Percentiles rank a stretch among this genome's conserved stretches.
phyloP scores from a whole-genome alignment of 2,888 invertebrate species.

The Yponomeuta evonymella region DNA sequence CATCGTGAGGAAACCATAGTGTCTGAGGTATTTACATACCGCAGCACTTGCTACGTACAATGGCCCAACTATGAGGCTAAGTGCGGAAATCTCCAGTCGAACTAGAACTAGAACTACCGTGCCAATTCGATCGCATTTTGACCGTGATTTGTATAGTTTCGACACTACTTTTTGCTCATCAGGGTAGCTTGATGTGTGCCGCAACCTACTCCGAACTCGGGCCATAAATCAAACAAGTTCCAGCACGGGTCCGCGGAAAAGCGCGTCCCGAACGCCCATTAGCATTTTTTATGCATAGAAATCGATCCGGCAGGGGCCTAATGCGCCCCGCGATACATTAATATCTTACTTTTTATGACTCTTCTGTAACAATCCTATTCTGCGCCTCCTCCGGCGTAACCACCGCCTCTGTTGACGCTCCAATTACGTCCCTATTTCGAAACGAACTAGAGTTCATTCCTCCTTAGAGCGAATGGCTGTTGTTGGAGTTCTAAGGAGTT shows the following conservation, averaged over 20 bases:
- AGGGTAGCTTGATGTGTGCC: slow-evolving; percentile 20
- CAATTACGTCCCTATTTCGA: background rate
- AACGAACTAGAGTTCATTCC: background rate
- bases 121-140: no score
- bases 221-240: slow-evolving; percentile 59
- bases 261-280: slow-evolving; percentile 59
- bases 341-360: slow-evolving; percentile 77
- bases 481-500: slow-evolving; percentile 51
- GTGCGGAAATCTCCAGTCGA: no score
- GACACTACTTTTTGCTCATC: background rate
- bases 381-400: background rate
- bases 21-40: no score
- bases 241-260: slow-evolving; percentile 32
- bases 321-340: slow-evolving; percentile 77
- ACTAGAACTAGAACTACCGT: no score
- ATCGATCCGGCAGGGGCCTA: slow-evolving; percentile 71
- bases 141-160: background rate
- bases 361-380: slow-evolving; percentile 64
- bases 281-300: slow-evolving; percentile 76
- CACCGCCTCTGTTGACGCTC: background rate
- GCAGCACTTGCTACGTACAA: no score
- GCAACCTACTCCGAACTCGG: slow-evolving; percentile 49
- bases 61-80: no score
- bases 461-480: slow-evolving; percentile 21
- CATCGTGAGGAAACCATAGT: no score